These are phyloP conservation scores for Reinhardtius hippoglossoides DNA, from an alignment of 2,113 vertebrate genomes.

Conservation along the genomic window DNA sequence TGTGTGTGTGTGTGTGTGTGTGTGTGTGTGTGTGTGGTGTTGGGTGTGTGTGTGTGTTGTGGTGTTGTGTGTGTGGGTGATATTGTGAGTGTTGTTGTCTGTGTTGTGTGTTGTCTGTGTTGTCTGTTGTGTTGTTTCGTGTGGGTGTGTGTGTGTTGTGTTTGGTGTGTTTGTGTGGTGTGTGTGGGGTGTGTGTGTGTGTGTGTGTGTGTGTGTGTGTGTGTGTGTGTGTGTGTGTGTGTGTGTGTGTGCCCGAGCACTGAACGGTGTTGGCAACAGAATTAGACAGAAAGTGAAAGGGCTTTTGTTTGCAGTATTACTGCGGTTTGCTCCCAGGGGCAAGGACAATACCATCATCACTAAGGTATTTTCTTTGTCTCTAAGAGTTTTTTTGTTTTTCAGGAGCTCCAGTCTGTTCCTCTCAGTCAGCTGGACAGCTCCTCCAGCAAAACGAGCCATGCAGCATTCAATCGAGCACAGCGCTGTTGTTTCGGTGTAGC, in stretches of 20 bases:
- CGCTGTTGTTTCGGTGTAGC: slow-evolving; percentile 27
- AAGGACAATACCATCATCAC: slow-evolving; percentile 2
- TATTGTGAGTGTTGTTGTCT: too few species aligned
- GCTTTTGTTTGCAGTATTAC: slow-evolving; percentile 44
- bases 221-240: neutral
- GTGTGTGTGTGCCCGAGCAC: neutral
- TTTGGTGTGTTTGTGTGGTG: neutral
- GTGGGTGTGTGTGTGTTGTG: neutral
- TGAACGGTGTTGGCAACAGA: slow-evolving; percentile 14
- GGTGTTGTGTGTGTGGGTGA: too few species aligned
- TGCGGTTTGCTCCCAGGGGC: slow-evolving; percentile 2
- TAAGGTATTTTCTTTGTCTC: slow-evolving; percentile 26
- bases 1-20: slow-evolving; percentile 3
- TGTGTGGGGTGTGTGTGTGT: slow-evolving; percentile 2
- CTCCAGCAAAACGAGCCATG: slow-evolving; percentile 33
- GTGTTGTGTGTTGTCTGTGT: too few species aligned
- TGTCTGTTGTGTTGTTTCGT: too few species aligned
- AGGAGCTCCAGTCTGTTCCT: slow-evolving; percentile 11
- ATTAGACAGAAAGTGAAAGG: slow-evolving; percentile 43
- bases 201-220: neutral
- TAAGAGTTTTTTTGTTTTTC: slow-evolving; percentile 24
- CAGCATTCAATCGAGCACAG: slow-evolving; percentile 29
- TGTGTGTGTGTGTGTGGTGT: too few species aligned
- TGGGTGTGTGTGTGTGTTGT: too few species aligned
- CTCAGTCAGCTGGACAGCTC: slow-evolving; percentile 33